Evolutionary conservation across 2,888 invertebrate species (phyloP).

Genomic region (Drosophila gaucha): DNA sequence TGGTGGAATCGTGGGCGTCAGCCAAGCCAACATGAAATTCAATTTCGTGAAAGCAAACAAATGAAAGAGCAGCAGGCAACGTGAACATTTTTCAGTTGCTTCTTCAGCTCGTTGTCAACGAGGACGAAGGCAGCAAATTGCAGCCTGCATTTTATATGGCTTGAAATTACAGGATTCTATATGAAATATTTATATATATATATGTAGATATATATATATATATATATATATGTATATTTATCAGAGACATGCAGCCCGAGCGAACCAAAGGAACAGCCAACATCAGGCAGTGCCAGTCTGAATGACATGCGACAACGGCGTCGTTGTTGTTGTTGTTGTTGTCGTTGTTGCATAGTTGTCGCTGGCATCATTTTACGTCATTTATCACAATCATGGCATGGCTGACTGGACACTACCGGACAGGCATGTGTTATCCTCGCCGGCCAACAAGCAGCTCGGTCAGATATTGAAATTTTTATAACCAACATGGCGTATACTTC

Average conservation of each 20-base stretch:
- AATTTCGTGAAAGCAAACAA: slow-evolving; percentile 77
- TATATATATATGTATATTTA: slow-evolving; percentile 11
- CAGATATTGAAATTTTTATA: slow-evolving; percentile 60
- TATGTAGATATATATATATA: slow-evolving; percentile 3
- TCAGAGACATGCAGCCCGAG: slow-evolving; percentile 21
- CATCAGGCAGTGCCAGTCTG: slow-evolving; percentile 33
- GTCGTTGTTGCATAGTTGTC: slow-evolving; percentile 64
- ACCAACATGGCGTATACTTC: slow-evolving; percentile 44
- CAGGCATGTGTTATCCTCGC: slow-evolving; percentile 27
- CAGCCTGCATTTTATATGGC: slow-evolving; percentile 76
- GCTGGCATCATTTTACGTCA: slow-evolving; percentile 78
- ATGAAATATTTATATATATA: slow-evolving; percentile 16
- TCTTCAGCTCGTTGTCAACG: slow-evolving; percentile 52
- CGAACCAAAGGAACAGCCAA: slow-evolving; percentile 24
- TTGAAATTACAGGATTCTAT: slow-evolving; percentile 66
- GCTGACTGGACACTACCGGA: slow-evolving; percentile 51
- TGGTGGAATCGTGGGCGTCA: not conserved
- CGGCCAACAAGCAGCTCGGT: slow-evolving; percentile 22
- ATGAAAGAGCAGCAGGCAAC: slow-evolving; percentile 33
- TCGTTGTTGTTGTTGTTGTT: slow-evolving; percentile 17
- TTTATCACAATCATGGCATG: slow-evolving; percentile 78
- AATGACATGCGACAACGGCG: slow-evolving; percentile 65
- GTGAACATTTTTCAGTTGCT: slow-evolving; percentile 59
- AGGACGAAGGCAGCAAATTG: slow-evolving; percentile 58
- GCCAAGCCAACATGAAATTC: slow-evolving; percentile 64